Percentiles rank a stretch among this genome's conserved stretches.
These are phyloP conservation scores for Syrmaticus mikado DNA, from an alignment of 2,113 vertebrate genomes.

Conservation along the genomic window DNA sequence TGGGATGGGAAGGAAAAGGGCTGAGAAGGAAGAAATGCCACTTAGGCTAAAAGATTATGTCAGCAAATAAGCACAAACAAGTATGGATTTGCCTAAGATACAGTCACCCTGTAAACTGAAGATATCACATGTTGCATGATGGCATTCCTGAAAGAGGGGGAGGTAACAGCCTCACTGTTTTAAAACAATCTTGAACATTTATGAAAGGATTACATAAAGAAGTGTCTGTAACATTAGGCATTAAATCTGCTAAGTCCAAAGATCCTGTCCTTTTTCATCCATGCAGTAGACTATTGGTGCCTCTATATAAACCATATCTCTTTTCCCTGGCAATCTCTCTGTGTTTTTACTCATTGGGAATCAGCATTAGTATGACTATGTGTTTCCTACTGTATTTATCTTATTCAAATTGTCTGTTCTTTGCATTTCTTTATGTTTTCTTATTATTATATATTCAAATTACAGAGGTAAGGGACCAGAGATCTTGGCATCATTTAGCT, in stretches of 20 bases:
- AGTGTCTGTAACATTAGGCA: not conserved
- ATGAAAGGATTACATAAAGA: not conserved
- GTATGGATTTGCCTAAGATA: not conserved
- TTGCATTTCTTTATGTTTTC: not conserved
- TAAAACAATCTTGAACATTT: not conserved
- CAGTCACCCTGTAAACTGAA: not conserved
- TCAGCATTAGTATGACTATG: not conserved
- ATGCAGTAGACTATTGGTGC: not conserved
- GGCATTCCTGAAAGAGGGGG: not conserved
- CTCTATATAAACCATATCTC: not conserved
- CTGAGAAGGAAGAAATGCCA: not conserved
- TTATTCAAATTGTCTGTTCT: not conserved
- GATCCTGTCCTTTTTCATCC: constrained; percentile 22
- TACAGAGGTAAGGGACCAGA: not conserved
- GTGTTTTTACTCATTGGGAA: not conserved
- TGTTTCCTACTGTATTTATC: not conserved
- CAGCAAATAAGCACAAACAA: not conserved
- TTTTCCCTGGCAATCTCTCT: not conserved
- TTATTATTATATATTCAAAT: not conserved
- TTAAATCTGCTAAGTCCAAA: constrained; percentile 34
- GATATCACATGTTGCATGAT: not conserved
- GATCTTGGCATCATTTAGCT: not conserved
- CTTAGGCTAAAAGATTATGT: not conserved
- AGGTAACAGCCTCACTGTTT: not conserved
- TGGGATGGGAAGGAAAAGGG: not conserved